These are phyloP conservation scores for Radopholus similis DNA, from an alignment of 1,140 invertebrate species.

Conservation along the genomic window DNA sequence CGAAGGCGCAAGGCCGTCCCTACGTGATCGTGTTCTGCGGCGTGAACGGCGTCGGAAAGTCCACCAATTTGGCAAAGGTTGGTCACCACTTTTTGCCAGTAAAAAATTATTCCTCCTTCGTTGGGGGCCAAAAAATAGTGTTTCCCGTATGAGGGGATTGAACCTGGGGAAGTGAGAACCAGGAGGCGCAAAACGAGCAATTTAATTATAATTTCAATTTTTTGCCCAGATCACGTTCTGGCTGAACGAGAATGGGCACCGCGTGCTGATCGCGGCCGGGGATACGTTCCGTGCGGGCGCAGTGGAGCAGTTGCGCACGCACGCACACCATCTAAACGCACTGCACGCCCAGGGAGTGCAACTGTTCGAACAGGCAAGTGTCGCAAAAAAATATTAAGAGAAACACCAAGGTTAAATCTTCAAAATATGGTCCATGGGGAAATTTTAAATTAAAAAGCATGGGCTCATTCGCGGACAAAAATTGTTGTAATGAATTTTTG, in stretches of 20 bases:
- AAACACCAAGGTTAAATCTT: too few relatives aligned
- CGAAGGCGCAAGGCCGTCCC: conserved; percentile 74
- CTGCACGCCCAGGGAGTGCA: conserved; percentile 76
- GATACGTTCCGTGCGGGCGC: conserved; percentile 98
- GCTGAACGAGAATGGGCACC: conserved; percentile 93
- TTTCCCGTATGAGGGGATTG: too few relatives aligned
- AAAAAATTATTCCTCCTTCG: too few relatives aligned
- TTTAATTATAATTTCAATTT: not conserved
- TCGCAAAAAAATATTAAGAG: too few relatives aligned
- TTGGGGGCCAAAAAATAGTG: too few relatives aligned
- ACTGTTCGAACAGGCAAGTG: too few relatives aligned
- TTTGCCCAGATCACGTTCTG: conserved; percentile 83
- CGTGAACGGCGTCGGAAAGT: conserved; percentile 99
- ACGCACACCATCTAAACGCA: conserved; percentile 86
- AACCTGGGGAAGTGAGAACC: too few relatives aligned
- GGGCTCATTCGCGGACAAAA: too few relatives aligned
- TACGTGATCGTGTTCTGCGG: conserved; percentile 97
- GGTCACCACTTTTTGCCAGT: too few relatives aligned
- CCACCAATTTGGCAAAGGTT: conserved; percentile 91
- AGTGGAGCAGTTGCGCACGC: conserved; percentile 94
- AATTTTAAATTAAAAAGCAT: too few relatives aligned
- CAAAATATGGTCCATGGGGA: too few relatives aligned
- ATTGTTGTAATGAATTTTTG: too few relatives aligned
- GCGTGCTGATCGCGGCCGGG: conserved; percentile 94
- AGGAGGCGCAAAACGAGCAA: not conserved